These are phyloP conservation scores for Clunio marinus DNA, from an alignment of 2,888 invertebrate genomes.

Conservation along the genomic window DNA sequence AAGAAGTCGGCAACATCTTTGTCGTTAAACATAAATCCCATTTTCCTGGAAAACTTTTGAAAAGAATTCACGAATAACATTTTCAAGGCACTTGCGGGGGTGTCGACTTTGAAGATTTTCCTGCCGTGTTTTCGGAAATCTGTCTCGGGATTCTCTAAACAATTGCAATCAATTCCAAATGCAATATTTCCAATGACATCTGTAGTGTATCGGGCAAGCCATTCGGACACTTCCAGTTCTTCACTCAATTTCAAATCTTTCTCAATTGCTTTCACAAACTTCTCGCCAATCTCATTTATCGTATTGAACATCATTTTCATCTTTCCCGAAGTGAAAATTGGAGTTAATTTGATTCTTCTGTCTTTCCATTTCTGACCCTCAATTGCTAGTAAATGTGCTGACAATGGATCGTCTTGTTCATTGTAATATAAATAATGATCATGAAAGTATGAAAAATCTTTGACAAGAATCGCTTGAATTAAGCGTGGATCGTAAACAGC, in stretches of 20 bases:
- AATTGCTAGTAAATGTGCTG: slow-evolving; percentile 41
- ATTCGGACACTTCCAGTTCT: slow-evolving; percentile 27
- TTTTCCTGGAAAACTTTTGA: slow-evolving; percentile 44
- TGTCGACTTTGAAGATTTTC: neutral
- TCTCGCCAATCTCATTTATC: slow-evolving; percentile 43
- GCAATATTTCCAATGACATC: slow-evolving; percentile 26
- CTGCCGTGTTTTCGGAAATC: slow-evolving; percentile 53
- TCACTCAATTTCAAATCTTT: slow-evolving; percentile 42
- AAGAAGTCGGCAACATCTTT: slow-evolving; percentile 46
- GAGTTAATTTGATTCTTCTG: slow-evolving; percentile 40
- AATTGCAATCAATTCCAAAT: slow-evolving; percentile 50
- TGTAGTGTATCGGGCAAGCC: neutral
- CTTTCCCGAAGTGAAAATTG: slow-evolving; percentile 43
- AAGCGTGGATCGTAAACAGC: slow-evolving; percentile 40
- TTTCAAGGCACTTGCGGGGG: neutral
- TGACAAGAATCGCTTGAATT: slow-evolving; percentile 40
- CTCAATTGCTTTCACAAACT: too few relatives aligned
- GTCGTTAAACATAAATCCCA: neutral
- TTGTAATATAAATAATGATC: slow-evolving; percentile 41
- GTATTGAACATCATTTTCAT: slow-evolving; percentile 44
- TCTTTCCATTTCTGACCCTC: slow-evolving; percentile 41
- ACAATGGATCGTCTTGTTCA: slow-evolving; percentile 41
- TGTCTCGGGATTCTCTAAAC: slow-evolving; percentile 55
- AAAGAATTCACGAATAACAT: neutral
- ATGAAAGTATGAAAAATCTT: slow-evolving; percentile 40